A percentile compares a stretch with the other conserved stretches of the same genome.
Evolutionary conservation across 2,113 vertebrate genomes (phyloP).

Genomic region (Pelodiscus sinensis): DNA sequence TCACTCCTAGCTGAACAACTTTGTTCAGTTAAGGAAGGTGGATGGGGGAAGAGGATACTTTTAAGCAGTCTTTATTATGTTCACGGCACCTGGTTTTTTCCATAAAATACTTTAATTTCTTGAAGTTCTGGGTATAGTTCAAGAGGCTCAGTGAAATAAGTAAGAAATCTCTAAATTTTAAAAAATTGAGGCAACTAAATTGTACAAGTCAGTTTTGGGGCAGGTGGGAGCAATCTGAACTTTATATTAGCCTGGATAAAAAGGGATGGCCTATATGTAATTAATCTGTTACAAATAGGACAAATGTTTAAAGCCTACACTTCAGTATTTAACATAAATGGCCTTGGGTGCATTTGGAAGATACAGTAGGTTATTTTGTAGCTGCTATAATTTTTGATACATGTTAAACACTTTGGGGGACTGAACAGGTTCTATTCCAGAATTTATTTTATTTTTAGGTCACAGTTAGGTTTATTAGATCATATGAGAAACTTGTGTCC

Average conservation of each 20-base stretch:
- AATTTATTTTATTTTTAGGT: not conserved
- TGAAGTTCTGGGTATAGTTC: not conserved
- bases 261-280: not conserved
- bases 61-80: fast-evolving
- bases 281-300: not conserved
- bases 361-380: not conserved
- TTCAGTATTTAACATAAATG: not conserved
- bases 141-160: not conserved
- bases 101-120: not conserved
- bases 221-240: not conserved
- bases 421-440: not conserved
- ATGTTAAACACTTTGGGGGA: not conserved
- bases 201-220: not conserved
- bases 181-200: not conserved
- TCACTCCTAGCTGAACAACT: not conserved
- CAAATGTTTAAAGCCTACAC: not conserved
- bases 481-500: not conserved
- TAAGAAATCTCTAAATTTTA: not conserved
- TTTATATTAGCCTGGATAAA: not conserved
- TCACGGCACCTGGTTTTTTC: not conserved
- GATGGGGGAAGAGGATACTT: not conserved
- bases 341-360: not conserved
- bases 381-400: not conserved
- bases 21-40: not conserved
- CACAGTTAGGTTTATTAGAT: not conserved